Base-by-base conservation (phyloP, 2,888 invertebrate genomes). In the Thecocarcelia acutangulata region DNA sequence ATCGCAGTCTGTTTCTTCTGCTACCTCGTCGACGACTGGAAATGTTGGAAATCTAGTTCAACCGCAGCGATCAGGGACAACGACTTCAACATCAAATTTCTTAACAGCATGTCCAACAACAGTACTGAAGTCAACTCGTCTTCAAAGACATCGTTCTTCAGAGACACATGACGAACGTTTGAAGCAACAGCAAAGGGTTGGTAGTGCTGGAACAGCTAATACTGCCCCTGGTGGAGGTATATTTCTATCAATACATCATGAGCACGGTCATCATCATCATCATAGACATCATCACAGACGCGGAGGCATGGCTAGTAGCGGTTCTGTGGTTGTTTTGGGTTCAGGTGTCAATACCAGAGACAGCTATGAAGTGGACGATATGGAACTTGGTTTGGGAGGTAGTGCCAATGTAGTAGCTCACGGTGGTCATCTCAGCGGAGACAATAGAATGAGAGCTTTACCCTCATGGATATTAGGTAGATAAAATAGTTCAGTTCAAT, bases 131-230 rank as follows among this genome's bases (percentile, higher is more conserved):
- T 84, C 86, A 68, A 85, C 87, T 21, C 90, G 90, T 42, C 80
- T 91, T 63, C 91, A 90, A 83, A 88, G 91, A 8, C 91, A 91
- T 86, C 88, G 90, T 50, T 91, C 91, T 76, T 90, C 90, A 0
- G 91, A 91, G 61, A 90, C 89, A 21, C 90, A 90, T 61, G 90
- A 91, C 68, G 90, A 91, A 83, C 87, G 90, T 9, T 83, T 88
- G 9, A 89, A 88, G 75, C 88, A 90, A 33, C 90, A 89, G 70
- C 87, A 84, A 44, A 83, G 84, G 0, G 81, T 74, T 9, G 58
- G 74, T 12, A 76, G 76, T 40, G 58, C 61, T 11, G 77, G 61
- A 13, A 46, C 70, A 3, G 33, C 74, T 13, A 74, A 69, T 17
- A 40, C 52, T 15, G 24, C 52, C 15, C 42, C 68, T 13, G 52